Evolutionary conservation across 1,140 invertebrate species (phyloP).

Genomic region (Zaprionus kolodkinae): DNA sequence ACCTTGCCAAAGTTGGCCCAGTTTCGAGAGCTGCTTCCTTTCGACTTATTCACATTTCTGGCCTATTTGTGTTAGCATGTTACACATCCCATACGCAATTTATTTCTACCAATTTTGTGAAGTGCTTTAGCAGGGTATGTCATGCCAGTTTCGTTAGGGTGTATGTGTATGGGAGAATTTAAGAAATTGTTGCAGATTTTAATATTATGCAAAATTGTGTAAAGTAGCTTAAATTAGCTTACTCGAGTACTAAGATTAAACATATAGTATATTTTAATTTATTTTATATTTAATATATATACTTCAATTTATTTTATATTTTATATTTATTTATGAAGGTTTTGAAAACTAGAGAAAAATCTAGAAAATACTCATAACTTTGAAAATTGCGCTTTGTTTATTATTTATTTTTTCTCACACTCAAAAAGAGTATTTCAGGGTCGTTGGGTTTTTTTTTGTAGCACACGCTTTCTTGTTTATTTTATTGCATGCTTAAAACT

Average conservation of each 20-base stretch:
- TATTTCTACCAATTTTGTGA: conserved; percentile 21
- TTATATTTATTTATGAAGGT: no score
- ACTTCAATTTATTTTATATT: no score
- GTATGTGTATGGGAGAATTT: neutral
- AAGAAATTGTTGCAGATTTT: no score
- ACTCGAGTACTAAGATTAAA: no score
- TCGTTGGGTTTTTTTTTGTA: neutral
- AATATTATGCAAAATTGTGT: no score
- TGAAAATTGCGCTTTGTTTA: neutral
- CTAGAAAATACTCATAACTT: no score
- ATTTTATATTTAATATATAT: no score
- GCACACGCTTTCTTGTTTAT: neutral
- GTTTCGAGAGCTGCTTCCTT: conserved; percentile 31
- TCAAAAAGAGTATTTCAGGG: neutral
- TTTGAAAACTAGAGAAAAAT: no score
- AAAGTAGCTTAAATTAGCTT: no score
- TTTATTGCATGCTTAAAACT: conserved; percentile 43
- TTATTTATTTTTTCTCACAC: neutral
- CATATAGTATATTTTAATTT: no score
- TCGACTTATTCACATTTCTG: conserved; percentile 39
- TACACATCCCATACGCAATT: conserved; percentile 39
- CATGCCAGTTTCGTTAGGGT: neutral
- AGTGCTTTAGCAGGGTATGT: neutral
- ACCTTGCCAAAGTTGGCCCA: conserved; percentile 52
- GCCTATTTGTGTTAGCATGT: conserved; percentile 36